Base-by-base conservation (phyloP, 1,140 invertebrate genomes). In the Eriocheir sinensis region DNA sequence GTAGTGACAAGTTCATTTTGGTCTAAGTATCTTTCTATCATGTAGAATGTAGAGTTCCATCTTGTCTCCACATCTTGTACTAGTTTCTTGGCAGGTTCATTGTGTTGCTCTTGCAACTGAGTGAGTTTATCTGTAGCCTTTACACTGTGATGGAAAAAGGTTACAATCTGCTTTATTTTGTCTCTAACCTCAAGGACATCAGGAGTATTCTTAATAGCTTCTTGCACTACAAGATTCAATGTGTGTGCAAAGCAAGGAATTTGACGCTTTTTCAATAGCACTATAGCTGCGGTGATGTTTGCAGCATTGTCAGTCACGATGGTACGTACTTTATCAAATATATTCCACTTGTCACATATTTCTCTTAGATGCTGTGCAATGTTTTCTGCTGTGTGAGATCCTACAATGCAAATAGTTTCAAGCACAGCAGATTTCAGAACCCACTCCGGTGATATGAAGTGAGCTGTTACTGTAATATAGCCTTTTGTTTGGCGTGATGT, bases 61-160 rank as follows among this genome's bases (percentile, higher is more conserved):
- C 88, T 89, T 41, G 88, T 89, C 88, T 89, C 88, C 17, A 48
- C 88, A 89, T 89, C 88, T 48, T 89, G 41, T n/a, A 89, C 44
- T 6, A 89, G 88, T n/a, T 89, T 89, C 88, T 89, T 89, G 15
- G 44, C 88, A 2, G 88, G 88, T 12, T 44, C 34, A 89, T n/a
- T 30, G n/a, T 41, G 36, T n/a, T 89, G 88, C n/a, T 9, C 38
- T 41, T 41, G 88, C 41, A 89, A 38, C n/a, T 89, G 88, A 17
- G 38, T 44, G 1, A 89, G 30, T 44, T n/a, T n/a, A n/a, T n/a
- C n/a, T n/a, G n/a, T n/a, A n/a, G n/a, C n/a, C n/a, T n/a, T n/a
- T n/a, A n/a, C 88, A 89, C 88, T 89, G n/a, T 89, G 88, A 38
- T 41, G 88, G 41, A 89, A 89, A 41, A 41, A 89, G 36, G 41